Base-by-base conservation (phyloP, 2,113 vertebrate species). In the Gorsachius goisagi region DNA sequence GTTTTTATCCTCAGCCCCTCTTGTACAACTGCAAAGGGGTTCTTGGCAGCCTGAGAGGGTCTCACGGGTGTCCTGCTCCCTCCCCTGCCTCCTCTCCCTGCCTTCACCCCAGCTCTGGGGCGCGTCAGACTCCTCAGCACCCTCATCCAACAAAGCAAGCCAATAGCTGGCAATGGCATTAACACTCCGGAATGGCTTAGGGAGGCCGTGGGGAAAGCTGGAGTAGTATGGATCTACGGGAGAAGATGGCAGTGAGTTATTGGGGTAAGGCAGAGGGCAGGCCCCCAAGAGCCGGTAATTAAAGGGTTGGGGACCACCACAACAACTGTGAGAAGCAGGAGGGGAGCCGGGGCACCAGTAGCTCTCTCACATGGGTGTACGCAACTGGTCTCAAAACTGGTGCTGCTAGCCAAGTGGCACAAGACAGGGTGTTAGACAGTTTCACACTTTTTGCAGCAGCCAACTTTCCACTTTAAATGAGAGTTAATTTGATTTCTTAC, bases 201-300 rank as follows among this genome's bases (percentile, higher is more conserved):
- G 11, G 12, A 76, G 45, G 17, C 71, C 53, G 41, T 11, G 5
- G 30, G 74, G 55, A 49, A 77, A 76, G 37, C 21, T 68, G 67
- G 32, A 35, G 12, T 15, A 3, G 12, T 15, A 3, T 37, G 27
- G 24, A 30, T 63, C 18, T 45, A 4, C 0, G 0, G 22, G 9
- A 87, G 64, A 30, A 89, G 45, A 17, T 28, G 32, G 24, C 49
- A n/a, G 35, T 62, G 50, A 67, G 11, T 63, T 85, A 33, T 7
- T 15, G 37, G 30, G 28, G 39, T 26, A 52, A 80, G 60, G 63
- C 33, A 84, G 76, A 80, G 44, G 28, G 12, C 16, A 78, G 37
- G 19, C 26, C 41, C 19, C 13, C 3, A 4, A 35, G 41, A 62
- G 26, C 7, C 2, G 0, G 21, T 12, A n/a, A 14, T 50, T 39